Evolutionary conservation across 2,113 vertebrate genomes (phyloP), one percentile per base, ranked within the genome.

Genomic region (Haemorhous mexicanus): DNA sequence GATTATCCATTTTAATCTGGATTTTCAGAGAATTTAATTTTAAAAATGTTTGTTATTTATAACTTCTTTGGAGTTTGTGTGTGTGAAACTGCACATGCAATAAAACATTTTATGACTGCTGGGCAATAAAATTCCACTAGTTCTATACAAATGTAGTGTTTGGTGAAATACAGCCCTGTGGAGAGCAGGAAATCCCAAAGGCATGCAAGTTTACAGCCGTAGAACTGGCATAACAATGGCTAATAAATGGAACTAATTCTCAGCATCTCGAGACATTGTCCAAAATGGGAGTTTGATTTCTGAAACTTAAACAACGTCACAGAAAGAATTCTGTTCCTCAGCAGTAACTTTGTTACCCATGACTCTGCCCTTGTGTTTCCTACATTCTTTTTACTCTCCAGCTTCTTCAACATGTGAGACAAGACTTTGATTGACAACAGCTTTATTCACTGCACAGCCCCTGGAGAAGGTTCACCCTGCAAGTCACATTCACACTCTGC

Each of bases 161-260:
- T 64, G 46, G 52, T 90, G 78, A 83, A 95, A 85, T 89, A 58
- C 19, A 77, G 37, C 67, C 67, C 49, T 62, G 50, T 76, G 70
- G 49, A 90, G 70, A 94, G 53, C 61, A 94, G 81, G 80, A 91
- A 94, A 85, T 91, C 84, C 55, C 87, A 77, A 89, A 87, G 74
- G 61, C 53, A 1, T 76, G 28, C 37, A 82, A 49, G 28, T 91
- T 79, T 62, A 95, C 59, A 87, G 62, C 49, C 7, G 0, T 47
- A 81, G 62, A 72, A 77, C 44, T 82, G 37, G 28, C 16, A 24
- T 84, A 81, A 84, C 53, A 78, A 61, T 84, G 35, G 50, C 50
- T 87, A 79, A 87, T 84, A 84, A 80, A 93, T 63, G 24, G 52
- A 78, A 86, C n/a, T 46, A 68, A 92, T 88, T 68, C 55, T 83